Base-by-base conservation (phyloP, 2,113 vertebrate species). In the Esox niger region DNA sequence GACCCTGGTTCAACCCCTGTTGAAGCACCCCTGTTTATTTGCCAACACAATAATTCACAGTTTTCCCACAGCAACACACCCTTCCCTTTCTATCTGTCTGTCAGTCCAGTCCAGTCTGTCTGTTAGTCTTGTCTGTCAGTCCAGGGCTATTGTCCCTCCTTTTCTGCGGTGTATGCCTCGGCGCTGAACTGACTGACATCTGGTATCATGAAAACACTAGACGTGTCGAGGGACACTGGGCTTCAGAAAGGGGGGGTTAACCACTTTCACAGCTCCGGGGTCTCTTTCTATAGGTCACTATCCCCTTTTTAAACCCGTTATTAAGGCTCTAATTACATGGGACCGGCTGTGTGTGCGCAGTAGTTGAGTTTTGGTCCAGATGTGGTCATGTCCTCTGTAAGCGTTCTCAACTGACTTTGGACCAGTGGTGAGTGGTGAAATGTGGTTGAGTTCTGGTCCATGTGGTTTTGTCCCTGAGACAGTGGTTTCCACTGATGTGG, bases 201-300 rank as follows among this genome's bases (percentile, higher is more conserved):
- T 56, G 54, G 54, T 56, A 25, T 56, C 54, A 27, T 56, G 8
- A 56, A 6, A 56, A 56, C 54, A 56, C 21, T 56, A 1, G 5
- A 56, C 0, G 54, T 56, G 54, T 56, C 1, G 25, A 56, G 25
- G 2, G 25, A 56, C n/a, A 8, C 10, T 25, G 54, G n/a, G 5
- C 35, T 58, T 52, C 47, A 52, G 47, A 52, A n/a, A n/a, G n/a
- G n/a, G 47, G 47, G 47, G n/a, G 47, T 52, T 52, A 52, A 52
- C 47, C 47, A 52, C 8, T 52, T 6, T 52, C 47, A 17, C 13
- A 52, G 47, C n/a, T 52, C 17, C 21, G 47, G 13, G n/a, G 47
- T n/a, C 47, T 52, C n/a, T 52, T 52, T 52, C 10, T 52, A 17
- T 6, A 52, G 47, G 47, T 52, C 47, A 15, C 47, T 52, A n/a